These are phyloP conservation scores for Nemapogon koenigi DNA, from an alignment of 2,888 invertebrate genomes.

Conservation along the genomic window DNA sequence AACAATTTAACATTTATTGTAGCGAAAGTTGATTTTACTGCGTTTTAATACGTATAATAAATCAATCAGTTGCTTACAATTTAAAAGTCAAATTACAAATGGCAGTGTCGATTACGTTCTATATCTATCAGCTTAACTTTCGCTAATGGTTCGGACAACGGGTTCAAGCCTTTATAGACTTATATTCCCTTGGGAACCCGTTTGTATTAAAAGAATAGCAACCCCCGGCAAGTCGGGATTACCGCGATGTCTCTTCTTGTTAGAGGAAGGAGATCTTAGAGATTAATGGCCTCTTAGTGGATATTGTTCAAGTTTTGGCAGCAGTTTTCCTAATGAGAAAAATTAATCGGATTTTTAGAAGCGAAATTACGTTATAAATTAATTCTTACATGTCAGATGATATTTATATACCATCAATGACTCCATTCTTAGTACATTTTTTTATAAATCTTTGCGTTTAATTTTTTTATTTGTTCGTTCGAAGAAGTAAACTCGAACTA, in stretches of 20 bases:
- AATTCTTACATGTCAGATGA: background rate
- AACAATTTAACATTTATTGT: too few relatives aligned
- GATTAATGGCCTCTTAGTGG: slow-evolving; percentile 9
- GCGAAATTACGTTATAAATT: slow-evolving; percentile 5
- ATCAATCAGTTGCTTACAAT: too few relatives aligned
- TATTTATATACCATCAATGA: too few relatives aligned
- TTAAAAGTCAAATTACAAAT: too few relatives aligned
- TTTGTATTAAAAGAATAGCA: slow-evolving; percentile 10
- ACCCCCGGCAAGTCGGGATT: slow-evolving; percentile 6
- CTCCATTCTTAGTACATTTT: too few relatives aligned
- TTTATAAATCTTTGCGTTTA: too few relatives aligned
- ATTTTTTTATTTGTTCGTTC: too few relatives aligned
- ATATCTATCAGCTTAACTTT: slow-evolving; percentile 35
- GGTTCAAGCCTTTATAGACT: slow-evolving; percentile 32
- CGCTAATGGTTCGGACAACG: slow-evolving; percentile 41
- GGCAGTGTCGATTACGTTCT: slow-evolving; percentile 17
- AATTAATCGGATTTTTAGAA: slow-evolving; percentile 4
- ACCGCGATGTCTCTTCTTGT: slow-evolving; percentile 4
- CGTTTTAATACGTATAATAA: too few relatives aligned
- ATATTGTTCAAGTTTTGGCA: slow-evolving; percentile 9
- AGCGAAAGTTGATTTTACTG: too few relatives aligned
- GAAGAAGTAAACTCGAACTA: too few relatives aligned
- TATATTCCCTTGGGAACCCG: slow-evolving; percentile 26
- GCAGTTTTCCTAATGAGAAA: slow-evolving; percentile 5
- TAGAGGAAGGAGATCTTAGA: slow-evolving; percentile 7